phyloP scores from a whole-genome alignment of 2,888 invertebrate genomes.

The Bimastos eiseni region DNA sequence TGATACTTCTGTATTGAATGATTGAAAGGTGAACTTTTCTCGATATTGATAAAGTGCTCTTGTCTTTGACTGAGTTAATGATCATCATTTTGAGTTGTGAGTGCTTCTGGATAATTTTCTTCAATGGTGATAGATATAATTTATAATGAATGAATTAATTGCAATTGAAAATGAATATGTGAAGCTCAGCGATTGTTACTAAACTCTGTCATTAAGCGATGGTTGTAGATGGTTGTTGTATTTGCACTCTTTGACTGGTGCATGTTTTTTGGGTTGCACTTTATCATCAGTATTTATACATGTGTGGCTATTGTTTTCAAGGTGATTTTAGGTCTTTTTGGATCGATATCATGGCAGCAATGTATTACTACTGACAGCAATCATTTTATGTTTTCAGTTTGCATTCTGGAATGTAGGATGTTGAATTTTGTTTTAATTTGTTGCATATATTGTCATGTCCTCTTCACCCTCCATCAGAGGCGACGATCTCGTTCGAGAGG shows the following conservation, averaged over 20 bases:
- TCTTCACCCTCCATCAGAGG: too few species aligned
- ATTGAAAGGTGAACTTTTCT: background rate
- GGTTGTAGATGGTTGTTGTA: background rate
- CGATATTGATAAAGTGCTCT: background rate
- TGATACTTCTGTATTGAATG: background rate
- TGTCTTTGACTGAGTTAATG: background rate
- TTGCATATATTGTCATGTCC: background rate
- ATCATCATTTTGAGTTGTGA: too few species aligned
- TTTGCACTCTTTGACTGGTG: background rate
- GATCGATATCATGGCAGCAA: background rate
- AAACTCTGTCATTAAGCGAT: background rate
- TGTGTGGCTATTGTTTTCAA: background rate
- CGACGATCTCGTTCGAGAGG: too few species aligned
- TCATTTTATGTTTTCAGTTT: constrained; percentile 13
- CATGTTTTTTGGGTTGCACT: background rate
- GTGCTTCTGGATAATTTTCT: too few species aligned
- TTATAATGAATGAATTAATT: too few species aligned
- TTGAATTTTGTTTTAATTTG: background rate
- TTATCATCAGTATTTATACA: background rate
- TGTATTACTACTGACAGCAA: background rate
- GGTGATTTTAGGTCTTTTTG: background rate
- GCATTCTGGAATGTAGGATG: background rate
- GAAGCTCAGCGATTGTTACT: background rate
- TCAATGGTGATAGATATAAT: too few species aligned
- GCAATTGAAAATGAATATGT: background rate